Conservation (phyloP, 2,797 vertebrate genomes). For the Pteropus rufus region DNA sequence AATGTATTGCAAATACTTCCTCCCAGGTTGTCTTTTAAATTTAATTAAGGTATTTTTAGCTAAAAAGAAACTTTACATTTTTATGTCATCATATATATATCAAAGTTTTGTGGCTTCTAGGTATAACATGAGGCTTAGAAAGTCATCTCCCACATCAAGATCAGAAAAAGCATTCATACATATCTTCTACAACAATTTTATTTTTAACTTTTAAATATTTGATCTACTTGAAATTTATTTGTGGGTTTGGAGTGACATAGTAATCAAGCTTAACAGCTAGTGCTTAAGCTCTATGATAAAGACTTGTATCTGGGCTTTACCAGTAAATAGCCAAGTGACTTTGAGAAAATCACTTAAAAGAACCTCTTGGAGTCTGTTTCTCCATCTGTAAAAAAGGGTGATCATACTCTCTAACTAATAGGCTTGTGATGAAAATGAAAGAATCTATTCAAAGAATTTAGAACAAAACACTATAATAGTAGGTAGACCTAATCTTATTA, state of each 20-base stretch:
- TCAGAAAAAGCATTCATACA: constrained; percentile 14
- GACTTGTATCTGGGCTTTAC: background rate
- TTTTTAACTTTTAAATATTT: constrained; percentile 33
- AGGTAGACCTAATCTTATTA: background rate
- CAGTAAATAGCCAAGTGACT: constrained; percentile 2
- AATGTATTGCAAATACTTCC: constrained; percentile 12
- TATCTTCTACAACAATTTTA: too few species aligned
- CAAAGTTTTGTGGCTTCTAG: constrained; percentile 23
- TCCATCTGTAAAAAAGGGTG: constrained; percentile 1
- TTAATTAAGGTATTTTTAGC: constrained; percentile 11
- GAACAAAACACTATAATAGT: background rate
- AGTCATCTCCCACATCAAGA: background rate
- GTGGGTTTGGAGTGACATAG: background rate
- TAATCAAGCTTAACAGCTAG: background rate
- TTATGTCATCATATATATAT: constrained; percentile 12
- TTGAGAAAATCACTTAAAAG: constrained; percentile 27
- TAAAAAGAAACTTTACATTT: constrained; percentile 33
- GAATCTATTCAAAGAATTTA: background rate
- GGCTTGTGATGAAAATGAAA: constrained; percentile 25
- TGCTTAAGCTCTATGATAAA: background rate
- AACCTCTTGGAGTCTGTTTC: background rate
- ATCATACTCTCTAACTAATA: background rate
- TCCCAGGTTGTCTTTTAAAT: constrained; percentile 42
- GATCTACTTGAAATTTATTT: background rate
- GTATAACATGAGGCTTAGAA: constrained; percentile 8